A percentile compares a stretch with the other conserved stretches of the same genome.
Conservation (phyloP, 2,888 invertebrate genomes). For the Gasteruption jaculator region DNA sequence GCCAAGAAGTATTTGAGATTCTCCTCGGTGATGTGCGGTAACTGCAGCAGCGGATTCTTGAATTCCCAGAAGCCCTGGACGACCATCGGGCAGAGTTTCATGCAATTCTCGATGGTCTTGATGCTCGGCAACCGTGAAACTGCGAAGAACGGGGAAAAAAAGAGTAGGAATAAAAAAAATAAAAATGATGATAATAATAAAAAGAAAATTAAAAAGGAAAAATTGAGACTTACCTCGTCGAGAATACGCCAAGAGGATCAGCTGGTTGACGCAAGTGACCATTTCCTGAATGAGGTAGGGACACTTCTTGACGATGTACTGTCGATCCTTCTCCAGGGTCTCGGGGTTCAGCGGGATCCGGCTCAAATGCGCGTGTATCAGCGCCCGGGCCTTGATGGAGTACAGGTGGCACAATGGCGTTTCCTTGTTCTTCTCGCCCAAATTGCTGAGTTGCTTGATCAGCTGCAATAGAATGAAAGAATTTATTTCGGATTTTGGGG, state of each 20-base stretch:
- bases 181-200: constrained; percentile 6
- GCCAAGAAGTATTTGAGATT: constrained; percentile 81
- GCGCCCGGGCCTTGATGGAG: constrained; percentile 87
- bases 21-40: constrained; percentile 90
- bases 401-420: constrained; percentile 87
- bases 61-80: constrained; percentile 96
- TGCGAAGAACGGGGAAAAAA: no score
- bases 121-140: constrained; percentile 80
- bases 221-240: constrained; percentile 76
- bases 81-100: constrained; percentile 95
- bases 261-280: constrained; percentile 91
- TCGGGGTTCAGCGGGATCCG: constrained; percentile 73
- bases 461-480: constrained; percentile 64
- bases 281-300: constrained; percentile 96
- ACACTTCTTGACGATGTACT: constrained; percentile 81
- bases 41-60: constrained; percentile 88
- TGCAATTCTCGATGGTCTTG: constrained; percentile 95
- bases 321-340: constrained; percentile 80
- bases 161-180: no score
- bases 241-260: constrained; percentile 87
- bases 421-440: constrained; percentile 96
- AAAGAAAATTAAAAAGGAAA: background rate
- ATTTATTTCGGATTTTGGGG: no score
- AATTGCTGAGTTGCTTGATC: constrained; percentile 83
- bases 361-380: constrained; percentile 94